A percentile compares a stretch with the other conserved stretches of the same genome.
phyloP scores from a whole-genome alignment of 2,797 vertebrate species.

The Spinus olivaceus region DNA sequence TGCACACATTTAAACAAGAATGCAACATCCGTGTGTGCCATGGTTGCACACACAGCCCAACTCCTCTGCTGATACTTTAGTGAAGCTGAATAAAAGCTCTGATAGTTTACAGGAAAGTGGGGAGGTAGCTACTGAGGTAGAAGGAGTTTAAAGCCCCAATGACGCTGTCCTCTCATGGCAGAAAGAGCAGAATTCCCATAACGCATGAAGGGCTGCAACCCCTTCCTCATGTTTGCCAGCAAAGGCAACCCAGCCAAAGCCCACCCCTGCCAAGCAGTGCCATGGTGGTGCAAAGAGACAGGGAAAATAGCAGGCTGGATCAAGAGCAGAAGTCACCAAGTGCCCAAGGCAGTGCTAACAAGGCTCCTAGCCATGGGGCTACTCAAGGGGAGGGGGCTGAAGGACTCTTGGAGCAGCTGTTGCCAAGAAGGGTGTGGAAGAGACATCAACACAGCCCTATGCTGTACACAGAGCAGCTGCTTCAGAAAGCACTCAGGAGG shows the following conservation, averaged over 20 bases:
- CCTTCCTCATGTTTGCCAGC: background rate
- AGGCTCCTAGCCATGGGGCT: background rate
- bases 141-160: background rate
- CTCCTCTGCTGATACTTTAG: background rate
- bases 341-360: background rate
- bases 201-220: background rate
- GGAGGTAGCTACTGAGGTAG: background rate
- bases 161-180: background rate
- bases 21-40: background rate
- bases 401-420: background rate
- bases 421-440: background rate
- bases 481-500: background rate
- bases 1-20: background rate
- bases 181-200: background rate
- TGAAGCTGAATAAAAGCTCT: background rate
- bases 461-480: background rate
- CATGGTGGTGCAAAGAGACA: fast-evolving
- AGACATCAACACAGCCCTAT: background rate
- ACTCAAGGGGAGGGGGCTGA: background rate
- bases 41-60: fast-evolving
- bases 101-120: background rate
- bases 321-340: background rate
- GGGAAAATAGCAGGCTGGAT: background rate
- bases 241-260: background rate
- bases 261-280: background rate